Conservation (phyloP, 2,113 vertebrate species). For the Catharus bicknelli region DNA sequence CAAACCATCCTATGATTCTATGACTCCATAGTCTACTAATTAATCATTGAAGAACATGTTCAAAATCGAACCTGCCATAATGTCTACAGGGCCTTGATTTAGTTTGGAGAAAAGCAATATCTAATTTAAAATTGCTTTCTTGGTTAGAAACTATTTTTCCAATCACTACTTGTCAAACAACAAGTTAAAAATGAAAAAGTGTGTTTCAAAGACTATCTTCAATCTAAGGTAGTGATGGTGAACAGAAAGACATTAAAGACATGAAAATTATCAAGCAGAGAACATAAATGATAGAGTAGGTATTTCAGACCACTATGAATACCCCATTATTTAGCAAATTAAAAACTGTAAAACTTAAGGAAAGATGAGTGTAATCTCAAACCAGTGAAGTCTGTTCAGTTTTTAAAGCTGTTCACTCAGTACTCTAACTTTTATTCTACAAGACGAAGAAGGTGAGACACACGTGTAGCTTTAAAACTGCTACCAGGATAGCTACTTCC, state of each 20-base stretch:
- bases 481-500: neutral
- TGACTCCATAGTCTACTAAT: neutral
- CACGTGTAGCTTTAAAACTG: neutral
- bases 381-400: neutral
- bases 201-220: slow-evolving; percentile 10
- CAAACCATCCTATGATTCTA: neutral
- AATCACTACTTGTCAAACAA: slow-evolving; percentile 20
- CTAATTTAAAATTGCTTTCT: neutral
- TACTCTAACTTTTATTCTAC: neutral
- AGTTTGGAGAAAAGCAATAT: neutral
- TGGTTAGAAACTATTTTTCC: neutral
- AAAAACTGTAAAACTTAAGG: slow-evolving; percentile 21
- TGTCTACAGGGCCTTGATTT: neutral
- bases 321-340: slow-evolving; percentile 44
- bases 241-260: slow-evolving; percentile 38
- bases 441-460: neutral
- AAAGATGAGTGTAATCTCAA: neutral
- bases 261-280: slow-evolving; percentile 46
- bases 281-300: slow-evolving; percentile 40
- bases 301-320: slow-evolving; percentile 47
- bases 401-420: neutral
- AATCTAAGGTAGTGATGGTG: slow-evolving; percentile 15
- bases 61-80: neutral
- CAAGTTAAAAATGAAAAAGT: neutral
- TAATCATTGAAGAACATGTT: neutral